These are phyloP conservation scores for Tragelaphus imberbis DNA, from an alignment of 2,113 vertebrate genomes.

Conservation along the genomic window DNA sequence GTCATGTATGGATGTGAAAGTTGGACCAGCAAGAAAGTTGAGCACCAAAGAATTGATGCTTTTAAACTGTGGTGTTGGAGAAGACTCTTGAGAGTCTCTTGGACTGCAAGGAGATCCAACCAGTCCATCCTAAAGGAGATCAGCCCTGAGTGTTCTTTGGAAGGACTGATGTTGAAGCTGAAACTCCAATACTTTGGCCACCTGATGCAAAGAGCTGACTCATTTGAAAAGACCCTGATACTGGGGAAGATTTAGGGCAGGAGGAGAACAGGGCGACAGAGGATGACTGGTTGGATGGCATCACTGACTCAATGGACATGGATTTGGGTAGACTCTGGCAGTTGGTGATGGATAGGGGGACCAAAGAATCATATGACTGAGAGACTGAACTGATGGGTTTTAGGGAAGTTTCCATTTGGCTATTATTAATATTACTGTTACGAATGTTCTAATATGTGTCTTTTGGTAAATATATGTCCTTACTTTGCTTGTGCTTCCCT, in stretches of 20 bases:
- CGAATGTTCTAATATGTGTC: background rate
- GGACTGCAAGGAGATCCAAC: background rate
- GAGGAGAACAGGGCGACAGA: background rate
- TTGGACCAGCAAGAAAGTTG: background rate
- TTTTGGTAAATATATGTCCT: background rate
- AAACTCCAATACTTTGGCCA: background rate
- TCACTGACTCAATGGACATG: background rate
- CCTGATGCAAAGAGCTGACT: background rate
- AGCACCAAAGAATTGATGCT: background rate
- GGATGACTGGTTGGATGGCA: background rate
- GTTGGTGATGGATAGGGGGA: background rate
- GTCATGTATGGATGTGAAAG: background rate
- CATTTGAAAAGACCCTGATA: background rate
- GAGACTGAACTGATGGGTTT: background rate
- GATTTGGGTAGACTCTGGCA: background rate
- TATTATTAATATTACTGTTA: background rate
- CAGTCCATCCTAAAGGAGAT: background rate
- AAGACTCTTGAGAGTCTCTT: background rate
- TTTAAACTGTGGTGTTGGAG: background rate
- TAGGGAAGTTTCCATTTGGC: background rate
- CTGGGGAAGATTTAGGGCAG: background rate
- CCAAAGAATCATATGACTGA: no score
- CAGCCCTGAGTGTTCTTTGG: background rate
- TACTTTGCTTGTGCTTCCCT: background rate
- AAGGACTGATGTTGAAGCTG: background rate